Evolutionary conservation across 1,140 invertebrate genomes (phyloP), one percentile per base, ranked within the genome.

Genomic region (Drosophila santomea): DNA sequence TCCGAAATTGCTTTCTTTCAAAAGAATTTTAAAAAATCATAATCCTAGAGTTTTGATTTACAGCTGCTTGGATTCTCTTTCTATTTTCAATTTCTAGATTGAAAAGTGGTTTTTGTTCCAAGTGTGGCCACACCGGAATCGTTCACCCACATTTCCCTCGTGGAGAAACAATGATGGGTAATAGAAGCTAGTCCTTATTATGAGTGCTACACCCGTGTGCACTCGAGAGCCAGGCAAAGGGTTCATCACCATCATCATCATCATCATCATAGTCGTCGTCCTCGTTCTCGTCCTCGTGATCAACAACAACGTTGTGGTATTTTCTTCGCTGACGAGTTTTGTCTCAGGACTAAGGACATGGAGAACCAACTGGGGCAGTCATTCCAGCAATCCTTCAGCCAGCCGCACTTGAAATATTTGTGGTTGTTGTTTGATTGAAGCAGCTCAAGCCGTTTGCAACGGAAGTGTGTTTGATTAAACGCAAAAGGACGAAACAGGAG

Each of bases 371-470:
- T 41, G 50, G 48, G 38, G 36, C 59, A 62, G 28, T 54, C 59
- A 23, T 54, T 20, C 67, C 76, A 71, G 64, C 64, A 43, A 67
- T 32, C 80, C 78, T 75, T 73, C 80, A 84, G 63, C 81, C 80
- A 69, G 71, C 71, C 75, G 57, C 76, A 88, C 83, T 86, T 86
- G 83, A 86, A 86, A 86, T 83, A 83, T 86, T 76, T 86, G 83
- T 88, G 83, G 83, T 89, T 88, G 83, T 86, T 86, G 79, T 86
- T 86, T 86, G 83, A 86, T 86, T 86, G 83, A 88, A 86, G 83
- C 84, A 60, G 79, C 86, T 86, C 83, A 88, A 86, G 83, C 79
- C 79, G 83, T 83, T 86, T 77, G 83, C 83, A 88, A 82, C 83
- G 83, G 83, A 86, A 86, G 83, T 86, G 83, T 86, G 83, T 86